Evolutionary conservation across 1,140 invertebrate species (phyloP).

Genomic region (Drosophila miranda): DNA sequence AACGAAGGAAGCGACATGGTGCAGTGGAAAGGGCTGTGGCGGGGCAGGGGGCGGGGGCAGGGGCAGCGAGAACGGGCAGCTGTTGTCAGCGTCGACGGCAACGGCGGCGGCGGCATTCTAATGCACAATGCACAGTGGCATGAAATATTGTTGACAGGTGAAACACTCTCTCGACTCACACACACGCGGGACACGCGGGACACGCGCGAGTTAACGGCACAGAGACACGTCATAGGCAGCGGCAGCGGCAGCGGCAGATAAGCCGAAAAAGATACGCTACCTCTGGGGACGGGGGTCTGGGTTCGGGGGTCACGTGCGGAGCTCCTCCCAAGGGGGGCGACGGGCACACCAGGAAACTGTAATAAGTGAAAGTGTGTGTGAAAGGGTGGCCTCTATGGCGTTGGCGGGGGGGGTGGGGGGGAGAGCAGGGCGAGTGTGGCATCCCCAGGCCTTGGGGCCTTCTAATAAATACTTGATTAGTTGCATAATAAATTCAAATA

Average conservation of each 20-base stretch:
- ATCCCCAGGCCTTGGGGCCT: slow-evolving; percentile 59
- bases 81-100: slow-evolving; percentile 44
- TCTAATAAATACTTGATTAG: slow-evolving; percentile 71
- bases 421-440: slow-evolving; percentile 15
- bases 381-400: slow-evolving; percentile 9
- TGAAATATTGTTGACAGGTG: slow-evolving; percentile 79
- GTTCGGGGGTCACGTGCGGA: slow-evolving; percentile 54
- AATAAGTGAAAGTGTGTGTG: slow-evolving; percentile 72
- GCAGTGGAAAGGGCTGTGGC: slow-evolving; percentile 4
- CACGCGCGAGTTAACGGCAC: slow-evolving; percentile 63
- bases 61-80: slow-evolving; percentile 44
- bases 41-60: slow-evolving; percentile 1
- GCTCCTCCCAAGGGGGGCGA: slow-evolving; percentile 43
- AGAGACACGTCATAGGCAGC: slow-evolving; percentile 46
- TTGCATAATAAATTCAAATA: slow-evolving; percentile 72
- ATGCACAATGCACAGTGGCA: slow-evolving; percentile 75
- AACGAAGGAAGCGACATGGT: slow-evolving; percentile 19
- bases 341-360: slow-evolving; percentile 18
- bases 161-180: slow-evolving; percentile 44
- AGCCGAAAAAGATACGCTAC: slow-evolving; percentile 41
- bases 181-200: slow-evolving; percentile 24
- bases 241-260: slow-evolving; percentile 24
- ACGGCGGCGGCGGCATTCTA: slow-evolving; percentile 49
- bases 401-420: not conserved
- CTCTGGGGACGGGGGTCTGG: slow-evolving; percentile 23